A percentile compares a stretch with the other conserved stretches of the same genome.
phyloP scores from a whole-genome alignment of 2,888 invertebrate species.

The Argyresthia albistria region DNA sequence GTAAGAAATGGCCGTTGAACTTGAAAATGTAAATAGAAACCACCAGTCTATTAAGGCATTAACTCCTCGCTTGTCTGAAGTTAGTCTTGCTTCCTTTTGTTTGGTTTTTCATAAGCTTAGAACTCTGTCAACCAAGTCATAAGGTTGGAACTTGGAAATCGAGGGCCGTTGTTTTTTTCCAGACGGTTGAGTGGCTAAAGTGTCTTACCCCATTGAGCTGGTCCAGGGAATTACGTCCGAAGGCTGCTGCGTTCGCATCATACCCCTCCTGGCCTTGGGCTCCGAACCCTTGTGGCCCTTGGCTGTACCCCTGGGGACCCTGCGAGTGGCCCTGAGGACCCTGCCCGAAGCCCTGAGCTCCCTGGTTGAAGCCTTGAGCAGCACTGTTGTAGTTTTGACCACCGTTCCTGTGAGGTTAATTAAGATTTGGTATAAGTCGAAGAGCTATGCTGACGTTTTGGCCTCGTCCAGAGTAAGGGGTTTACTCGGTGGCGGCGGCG shows the following conservation, averaged over 20 bases:
- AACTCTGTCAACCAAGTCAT: neutral
- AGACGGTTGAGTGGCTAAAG: too few species aligned
- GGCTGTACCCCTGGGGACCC: constrained; percentile 7
- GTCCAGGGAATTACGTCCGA: constrained; percentile 35
- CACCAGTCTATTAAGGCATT: too few species aligned
- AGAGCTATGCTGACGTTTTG: neutral
- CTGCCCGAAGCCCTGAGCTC: neutral
- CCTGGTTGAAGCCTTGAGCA: neutral
- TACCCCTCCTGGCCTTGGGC: constrained; percentile 28
- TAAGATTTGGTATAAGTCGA: neutral
- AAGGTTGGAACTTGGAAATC: neutral
- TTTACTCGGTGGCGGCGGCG: too few species aligned
- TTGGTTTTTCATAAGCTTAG: too few species aligned
- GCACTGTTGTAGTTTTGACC: neutral
- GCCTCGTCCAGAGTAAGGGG: too few species aligned
- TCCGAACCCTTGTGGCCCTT: constrained; percentile 20
- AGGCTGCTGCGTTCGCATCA: constrained; percentile 30
- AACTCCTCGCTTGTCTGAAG: too few species aligned
- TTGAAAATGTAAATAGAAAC: too few species aligned
- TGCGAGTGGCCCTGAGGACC: constrained; percentile 17
- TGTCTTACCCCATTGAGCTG: constrained; percentile 40
- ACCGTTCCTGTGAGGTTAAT: neutral
- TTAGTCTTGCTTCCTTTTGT: too few species aligned
- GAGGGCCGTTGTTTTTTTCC: too few species aligned
- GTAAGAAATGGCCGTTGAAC: too few species aligned